Evolutionary conservation across 2,888 invertebrate genomes (phyloP).

Genomic region (Physocephala rufipes): DNA sequence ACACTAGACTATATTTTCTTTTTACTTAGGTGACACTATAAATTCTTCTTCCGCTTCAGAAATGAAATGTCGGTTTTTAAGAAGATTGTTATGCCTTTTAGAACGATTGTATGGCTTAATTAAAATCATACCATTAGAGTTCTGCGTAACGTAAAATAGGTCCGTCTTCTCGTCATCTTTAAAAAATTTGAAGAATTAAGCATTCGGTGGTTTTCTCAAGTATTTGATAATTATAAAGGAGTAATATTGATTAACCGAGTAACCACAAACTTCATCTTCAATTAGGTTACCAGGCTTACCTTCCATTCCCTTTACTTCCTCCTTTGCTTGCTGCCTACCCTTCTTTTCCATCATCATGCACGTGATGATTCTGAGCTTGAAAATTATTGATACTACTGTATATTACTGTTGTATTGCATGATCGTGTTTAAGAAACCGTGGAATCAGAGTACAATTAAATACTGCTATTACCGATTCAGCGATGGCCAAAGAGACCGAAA

Average conservation of each 20-base stretch:
- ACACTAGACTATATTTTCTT: too few species aligned
- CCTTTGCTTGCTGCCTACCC: background rate
- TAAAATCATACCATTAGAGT: too few species aligned
- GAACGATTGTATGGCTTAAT: too few species aligned
- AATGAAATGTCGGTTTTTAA: too few species aligned
- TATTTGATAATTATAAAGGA: background rate
- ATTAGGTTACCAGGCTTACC: too few species aligned
- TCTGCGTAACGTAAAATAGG: too few species aligned
- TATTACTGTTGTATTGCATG: background rate
- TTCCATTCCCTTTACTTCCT: slow-evolving; percentile 2
- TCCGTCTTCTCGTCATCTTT: background rate
- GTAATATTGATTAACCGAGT: too few species aligned
- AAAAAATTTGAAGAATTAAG: background rate
- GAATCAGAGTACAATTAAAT: slow-evolving; percentile 55
- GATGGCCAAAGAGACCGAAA: background rate
- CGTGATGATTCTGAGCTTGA: background rate
- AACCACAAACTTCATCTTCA: too few species aligned
- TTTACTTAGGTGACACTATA: too few species aligned
- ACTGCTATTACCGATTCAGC: slow-evolving; percentile 33
- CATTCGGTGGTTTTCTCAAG: background rate
- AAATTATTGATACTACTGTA: background rate
- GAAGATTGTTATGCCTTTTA: too few species aligned
- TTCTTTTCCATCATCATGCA: background rate
- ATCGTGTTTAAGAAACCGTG: slow-evolving; percentile 48
- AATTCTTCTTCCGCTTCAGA: too few species aligned